Evolutionary conservation across 2,797 vertebrate species (phyloP), one percentile per base, ranked within the genome.

Genomic region (Neoniphon sammara): DNA sequence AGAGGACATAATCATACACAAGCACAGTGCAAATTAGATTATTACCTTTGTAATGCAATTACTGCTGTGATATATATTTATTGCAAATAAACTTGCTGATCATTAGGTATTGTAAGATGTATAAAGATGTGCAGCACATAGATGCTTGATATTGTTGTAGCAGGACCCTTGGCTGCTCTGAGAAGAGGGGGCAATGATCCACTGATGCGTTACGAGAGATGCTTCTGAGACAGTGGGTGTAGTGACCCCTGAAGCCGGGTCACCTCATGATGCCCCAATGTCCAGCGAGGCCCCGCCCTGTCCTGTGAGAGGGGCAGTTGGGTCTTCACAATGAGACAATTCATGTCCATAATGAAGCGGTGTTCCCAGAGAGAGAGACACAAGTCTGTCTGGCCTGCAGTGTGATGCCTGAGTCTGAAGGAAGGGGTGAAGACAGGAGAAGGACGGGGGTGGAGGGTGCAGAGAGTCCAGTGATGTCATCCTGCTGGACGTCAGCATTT

Each of bases 271-370:
- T 90, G 86, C 86, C 84, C 87, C 79, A 6, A 77, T 91, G 91
- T 93, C 92, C 89, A 87, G 89, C 67, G 7, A 82, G 77, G 70
- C 85, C 84, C 89, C 85, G 42, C 86, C 81, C 79, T 84, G 73
- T 84, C 75, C 86, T 75, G 85, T 47, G 58, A 77, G 81, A 77
- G 71, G 80, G 88, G 80, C 85, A 84, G 87, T 84, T 83, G 78
- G 79, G 70, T 75, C 75, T 59, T 85, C 78, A 94, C 91, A 94
- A 93, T 91, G 90, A 94, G 78, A 92, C 92, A 94, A 91, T 94
- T 91, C 93, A 88, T 94, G 91, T 89, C 89, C 80, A 83, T 92
- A 93, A 94, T 93, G 93, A 93, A 93, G 89, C 90, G 69, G 85
- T 91, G 84, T 89, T 90, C 87, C 79, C 89, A 88, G 75, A 88